Evolutionary conservation across 1,140 invertebrate species (phyloP), one percentile per base, ranked within the genome.

Genomic region (Zophobas atratus): DNA sequence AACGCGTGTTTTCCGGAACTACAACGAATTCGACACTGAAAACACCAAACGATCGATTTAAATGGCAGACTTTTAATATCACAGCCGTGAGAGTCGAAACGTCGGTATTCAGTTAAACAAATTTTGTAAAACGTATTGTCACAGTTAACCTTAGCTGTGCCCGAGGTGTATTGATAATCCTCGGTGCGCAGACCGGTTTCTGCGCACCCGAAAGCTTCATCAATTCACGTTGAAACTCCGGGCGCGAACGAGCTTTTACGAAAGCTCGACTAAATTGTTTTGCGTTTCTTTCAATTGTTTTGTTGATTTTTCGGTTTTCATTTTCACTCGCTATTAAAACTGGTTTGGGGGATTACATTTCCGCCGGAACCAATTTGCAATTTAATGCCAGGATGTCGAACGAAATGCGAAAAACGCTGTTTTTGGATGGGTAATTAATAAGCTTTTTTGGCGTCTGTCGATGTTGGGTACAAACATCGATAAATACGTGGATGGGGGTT

Each of bases 141-240:
- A 67, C 60, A 39, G 60, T 67, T 67, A 67, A 67, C 60, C 60
- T 67, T 67, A 67, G 60, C 39, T 67, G 38, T 67, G 6, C 60
- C 60, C 60, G 60, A 43, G 75, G 56, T 76, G 71, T 81, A 82
- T 82, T 79, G 82, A 82, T 81, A 80, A 82, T 76, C 80, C 73
- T 71, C 43, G 67, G 38, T 81, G 81, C 81, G 81, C 80, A 77
- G 20, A 53, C 32, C 34, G 1, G 34, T 57, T n/a, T 32, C 34
- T 33, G 70, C 81, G 81, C 81, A 82, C 55, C 41, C 34, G 38
- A 39, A 39, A 76, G 67, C 60, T 79, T 34, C 39, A 60, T 35
- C 67, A 49, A 4, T 34, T 36, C 20, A 34, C 75, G 80, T 53
- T 63, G 73, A 60, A 67, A 39, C 60, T 67, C 60, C 60, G 60